Conservation (phyloP, 64 coral and sea anemone species). For the Acropora tenuis region DNA sequence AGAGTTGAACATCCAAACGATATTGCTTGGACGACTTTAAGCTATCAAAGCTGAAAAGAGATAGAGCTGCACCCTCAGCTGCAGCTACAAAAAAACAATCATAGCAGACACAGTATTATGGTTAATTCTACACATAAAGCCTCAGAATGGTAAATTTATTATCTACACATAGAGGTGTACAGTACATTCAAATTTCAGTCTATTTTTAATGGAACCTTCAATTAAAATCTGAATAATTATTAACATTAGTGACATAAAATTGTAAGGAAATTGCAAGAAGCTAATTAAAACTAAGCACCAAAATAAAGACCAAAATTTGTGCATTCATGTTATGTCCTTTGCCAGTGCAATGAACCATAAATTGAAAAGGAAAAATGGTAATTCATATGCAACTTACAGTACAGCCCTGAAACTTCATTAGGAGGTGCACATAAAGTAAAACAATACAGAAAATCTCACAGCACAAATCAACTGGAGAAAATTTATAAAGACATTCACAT, state of each 20-base stretch:
- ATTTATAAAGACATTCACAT: too few relatives aligned
- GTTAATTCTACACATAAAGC: background rate
- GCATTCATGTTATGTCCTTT: too few relatives aligned
- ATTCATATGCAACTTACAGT: too few relatives aligned
- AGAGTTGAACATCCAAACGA: conserved; percentile 45
- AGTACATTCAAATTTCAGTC: background rate
- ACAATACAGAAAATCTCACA: too few relatives aligned
- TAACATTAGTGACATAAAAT: background rate
- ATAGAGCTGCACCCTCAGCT: conserved; percentile 76
- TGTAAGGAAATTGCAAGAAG: background rate
- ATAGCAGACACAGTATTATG: background rate
- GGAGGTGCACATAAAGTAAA: too few relatives aligned
- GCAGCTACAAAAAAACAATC: conserved; percentile 33
- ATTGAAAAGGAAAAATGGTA: too few relatives aligned
- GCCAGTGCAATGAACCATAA: too few relatives aligned
- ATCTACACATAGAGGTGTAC: background rate
- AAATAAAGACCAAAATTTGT: background rate
- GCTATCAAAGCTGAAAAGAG: conserved; percentile 76
- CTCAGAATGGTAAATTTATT: background rate
- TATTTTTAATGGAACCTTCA: background rate
- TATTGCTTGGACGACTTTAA: conserved; percentile 72
- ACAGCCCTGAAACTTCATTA: too few relatives aligned
- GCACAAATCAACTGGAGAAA: too few relatives aligned
- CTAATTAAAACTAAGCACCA: background rate
- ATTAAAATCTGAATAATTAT: background rate